These are phyloP conservation scores for Pteropus alecto DNA, from an alignment of 2,113 vertebrate species.

Conservation along the genomic window DNA sequence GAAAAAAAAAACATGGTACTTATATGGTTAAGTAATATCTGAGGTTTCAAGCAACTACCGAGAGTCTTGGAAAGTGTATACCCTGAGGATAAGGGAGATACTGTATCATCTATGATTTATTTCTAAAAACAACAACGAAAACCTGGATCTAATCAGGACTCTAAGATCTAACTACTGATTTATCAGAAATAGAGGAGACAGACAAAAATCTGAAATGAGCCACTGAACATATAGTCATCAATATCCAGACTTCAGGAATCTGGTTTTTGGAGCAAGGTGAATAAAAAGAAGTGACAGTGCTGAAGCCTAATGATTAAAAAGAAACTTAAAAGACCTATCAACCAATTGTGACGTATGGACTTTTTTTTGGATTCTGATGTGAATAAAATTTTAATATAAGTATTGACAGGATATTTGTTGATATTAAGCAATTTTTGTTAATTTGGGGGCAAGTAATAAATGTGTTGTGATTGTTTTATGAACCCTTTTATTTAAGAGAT, in stretches of 20 bases:
- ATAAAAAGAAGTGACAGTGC: neutral
- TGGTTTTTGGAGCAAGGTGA: neutral
- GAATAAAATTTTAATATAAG: neutral
- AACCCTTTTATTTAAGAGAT: neutral
- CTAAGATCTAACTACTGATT: neutral
- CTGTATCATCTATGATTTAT: neutral
- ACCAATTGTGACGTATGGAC: neutral
- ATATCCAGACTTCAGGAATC: neutral
- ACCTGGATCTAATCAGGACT: neutral
- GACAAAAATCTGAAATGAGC: neutral
- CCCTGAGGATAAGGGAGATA: neutral
- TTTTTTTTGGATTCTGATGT: neutral
- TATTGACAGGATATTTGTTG: neutral
- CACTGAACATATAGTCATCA: neutral
- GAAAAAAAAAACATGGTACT: neutral
- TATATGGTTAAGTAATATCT: neutral
- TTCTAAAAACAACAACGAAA: neutral
- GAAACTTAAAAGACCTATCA: neutral
- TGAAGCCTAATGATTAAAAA: neutral
- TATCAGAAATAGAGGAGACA: neutral
- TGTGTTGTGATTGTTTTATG: neutral
- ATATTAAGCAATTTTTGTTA: neutral
- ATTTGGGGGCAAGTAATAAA: neutral
- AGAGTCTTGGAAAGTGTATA: neutral
- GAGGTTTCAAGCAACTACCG: neutral